Conservation (phyloP, 2,797 vertebrate genomes). For the Notolepis coatsorum region DNA sequence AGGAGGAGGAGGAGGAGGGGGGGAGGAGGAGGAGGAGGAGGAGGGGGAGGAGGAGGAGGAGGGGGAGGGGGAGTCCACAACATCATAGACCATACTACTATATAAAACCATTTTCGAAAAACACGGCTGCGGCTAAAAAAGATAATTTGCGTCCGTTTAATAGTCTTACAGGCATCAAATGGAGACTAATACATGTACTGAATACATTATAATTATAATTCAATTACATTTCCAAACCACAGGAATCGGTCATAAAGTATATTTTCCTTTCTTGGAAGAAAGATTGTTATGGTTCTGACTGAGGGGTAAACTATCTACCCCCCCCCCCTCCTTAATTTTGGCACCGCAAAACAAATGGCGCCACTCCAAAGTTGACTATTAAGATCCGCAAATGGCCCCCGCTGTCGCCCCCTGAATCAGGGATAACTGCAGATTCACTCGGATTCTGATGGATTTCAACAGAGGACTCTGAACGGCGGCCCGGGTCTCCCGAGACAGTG, state of each 20-base stretch:
- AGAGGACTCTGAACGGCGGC: conserved; percentile 7
- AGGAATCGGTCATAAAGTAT: no score
- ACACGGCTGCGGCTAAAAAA: not conserved
- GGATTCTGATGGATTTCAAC: conserved; percentile 17
- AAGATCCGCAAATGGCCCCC: not conserved
- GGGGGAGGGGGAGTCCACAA: conserved; percentile 9
- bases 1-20: not conserved
- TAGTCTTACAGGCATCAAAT: conserved; percentile 10
- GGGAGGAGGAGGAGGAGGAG: not conserved
- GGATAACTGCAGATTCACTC: not conserved
- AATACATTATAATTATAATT: no score
- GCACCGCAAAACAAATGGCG: conserved; percentile 10
- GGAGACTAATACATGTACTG: no score
- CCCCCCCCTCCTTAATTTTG: not conserved
- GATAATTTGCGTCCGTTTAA: not conserved
- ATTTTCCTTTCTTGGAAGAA: no score
- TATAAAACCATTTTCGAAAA: conserved; percentile 13
- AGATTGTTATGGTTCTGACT: not conserved
- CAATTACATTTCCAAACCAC: no score
- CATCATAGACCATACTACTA: conserved; percentile 13
- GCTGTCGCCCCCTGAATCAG: not conserved
- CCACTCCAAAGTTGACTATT: not conserved
- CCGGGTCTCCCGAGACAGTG: conserved; percentile 24
- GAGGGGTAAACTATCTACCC: not conserved
- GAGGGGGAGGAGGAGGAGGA: not conserved